These are phyloP conservation scores for Caradrina clavipalpis DNA, from an alignment of 2,888 invertebrate species.

Conservation along the genomic window DNA sequence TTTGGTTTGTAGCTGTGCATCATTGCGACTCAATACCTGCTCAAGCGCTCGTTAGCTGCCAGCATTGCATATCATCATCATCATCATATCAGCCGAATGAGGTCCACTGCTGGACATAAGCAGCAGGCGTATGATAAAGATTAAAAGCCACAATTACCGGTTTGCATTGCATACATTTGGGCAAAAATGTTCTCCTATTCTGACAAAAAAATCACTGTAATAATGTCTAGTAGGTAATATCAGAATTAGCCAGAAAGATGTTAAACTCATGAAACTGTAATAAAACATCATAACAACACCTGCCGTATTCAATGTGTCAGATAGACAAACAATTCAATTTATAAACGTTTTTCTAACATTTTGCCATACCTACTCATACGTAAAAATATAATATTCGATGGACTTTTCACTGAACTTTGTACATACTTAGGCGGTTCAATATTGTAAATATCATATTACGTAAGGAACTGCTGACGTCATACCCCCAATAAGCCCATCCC, in stretches of 20 bases:
- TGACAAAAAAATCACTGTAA: too few species aligned
- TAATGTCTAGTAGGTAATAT: too few species aligned
- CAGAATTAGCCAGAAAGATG: too few species aligned
- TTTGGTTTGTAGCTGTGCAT: constrained; percentile 21
- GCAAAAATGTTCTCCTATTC: background rate
- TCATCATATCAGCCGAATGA: too few species aligned
- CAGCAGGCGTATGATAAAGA: too few species aligned
- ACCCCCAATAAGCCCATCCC: too few species aligned
- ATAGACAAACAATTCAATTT: background rate
- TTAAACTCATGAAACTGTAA: too few species aligned
- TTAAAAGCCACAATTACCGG: too few species aligned
- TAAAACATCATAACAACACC: too few species aligned
- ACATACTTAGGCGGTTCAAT: background rate
- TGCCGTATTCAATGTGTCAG: too few species aligned
- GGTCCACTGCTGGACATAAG: too few species aligned
- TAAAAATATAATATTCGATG: background rate
- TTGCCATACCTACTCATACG: background rate
- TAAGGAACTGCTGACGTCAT: constrained; percentile 3
- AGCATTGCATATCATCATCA: too few species aligned
- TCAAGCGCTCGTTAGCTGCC: background rate
- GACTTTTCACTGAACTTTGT: constrained; percentile 2
- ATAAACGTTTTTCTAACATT: background rate
- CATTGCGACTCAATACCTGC: constrained; percentile 25
- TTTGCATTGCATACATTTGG: background rate
- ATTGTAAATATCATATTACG: constrained; percentile 1